Evolutionary conservation across 1,140 invertebrate genomes (phyloP).

Genomic region (Drosophila parabipectinata): DNA sequence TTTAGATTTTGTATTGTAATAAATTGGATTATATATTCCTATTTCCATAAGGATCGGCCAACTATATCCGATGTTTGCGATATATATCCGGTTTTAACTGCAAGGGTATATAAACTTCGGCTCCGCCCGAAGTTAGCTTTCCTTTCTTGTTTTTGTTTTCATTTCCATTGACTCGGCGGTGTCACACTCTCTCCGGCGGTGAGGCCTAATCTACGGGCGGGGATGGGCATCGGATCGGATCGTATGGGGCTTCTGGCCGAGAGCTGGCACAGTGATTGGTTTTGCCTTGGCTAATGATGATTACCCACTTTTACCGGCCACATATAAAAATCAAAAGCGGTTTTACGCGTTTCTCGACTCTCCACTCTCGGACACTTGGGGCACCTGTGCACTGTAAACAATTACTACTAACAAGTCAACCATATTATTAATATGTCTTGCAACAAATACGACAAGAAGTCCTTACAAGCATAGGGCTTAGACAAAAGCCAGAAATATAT

Average conservation of each 20-base stretch:
- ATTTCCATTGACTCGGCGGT: slow-evolving; percentile 35
- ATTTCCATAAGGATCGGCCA: too few species aligned
- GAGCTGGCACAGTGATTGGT: slow-evolving; percentile 61
- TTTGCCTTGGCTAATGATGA: slow-evolving; percentile 73
- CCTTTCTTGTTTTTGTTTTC: slow-evolving; percentile 4
- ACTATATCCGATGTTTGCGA: too few species aligned
- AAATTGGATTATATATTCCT: too few species aligned
- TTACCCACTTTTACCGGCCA: slow-evolving; percentile 75
- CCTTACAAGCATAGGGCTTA: too few species aligned
- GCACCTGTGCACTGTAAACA: slow-evolving; percentile 35
- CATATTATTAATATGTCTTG: too few species aligned
- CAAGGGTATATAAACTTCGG: too few species aligned
- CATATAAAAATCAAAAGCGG: slow-evolving; percentile 78
- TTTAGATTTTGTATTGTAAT: too few species aligned
- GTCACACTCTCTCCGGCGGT: slow-evolving; percentile 61
- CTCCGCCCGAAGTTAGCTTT: too few species aligned
- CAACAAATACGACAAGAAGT: too few species aligned
- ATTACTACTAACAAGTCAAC: neutral
- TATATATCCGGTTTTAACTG: too few species aligned
- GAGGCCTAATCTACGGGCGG: slow-evolving; percentile 51
- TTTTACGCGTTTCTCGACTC: slow-evolving; percentile 75
- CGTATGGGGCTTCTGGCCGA: slow-evolving; percentile 25
- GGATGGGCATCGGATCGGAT: slow-evolving; percentile 18
- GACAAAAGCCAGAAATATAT: too few species aligned
- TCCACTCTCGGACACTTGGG: slow-evolving; percentile 21